Percentiles rank a stretch among this genome's conserved stretches.
phyloP scores from a whole-genome alignment of 2,113 vertebrate species.

The Notothenia rossii region DNA sequence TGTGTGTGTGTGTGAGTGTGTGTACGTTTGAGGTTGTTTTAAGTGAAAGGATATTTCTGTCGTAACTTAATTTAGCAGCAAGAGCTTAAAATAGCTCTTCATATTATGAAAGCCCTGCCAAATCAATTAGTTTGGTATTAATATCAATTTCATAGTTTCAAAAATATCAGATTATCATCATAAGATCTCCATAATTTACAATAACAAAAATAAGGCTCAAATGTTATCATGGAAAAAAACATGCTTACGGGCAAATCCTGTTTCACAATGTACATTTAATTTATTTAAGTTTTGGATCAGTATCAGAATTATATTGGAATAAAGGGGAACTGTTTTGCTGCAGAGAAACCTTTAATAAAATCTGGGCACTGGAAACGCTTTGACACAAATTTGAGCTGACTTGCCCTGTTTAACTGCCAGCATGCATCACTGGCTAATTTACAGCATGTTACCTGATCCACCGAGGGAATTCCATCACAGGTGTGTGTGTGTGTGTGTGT shows the following conservation, averaged over 20 bases:
- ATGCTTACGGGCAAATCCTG: background rate
- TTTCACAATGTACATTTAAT: background rate
- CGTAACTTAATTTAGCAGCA: conserved; percentile 12
- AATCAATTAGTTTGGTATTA: conserved; percentile 13
- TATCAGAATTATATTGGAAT: background rate
- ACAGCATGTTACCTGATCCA: conserved; percentile 75
- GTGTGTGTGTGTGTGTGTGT: conserved; percentile 43
- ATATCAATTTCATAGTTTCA: background rate
- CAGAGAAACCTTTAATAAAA: conserved; percentile 22
- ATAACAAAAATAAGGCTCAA: conserved; percentile 13
- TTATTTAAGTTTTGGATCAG: background rate
- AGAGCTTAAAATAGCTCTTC: conserved; percentile 3
- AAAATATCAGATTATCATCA: conserved; percentile 6
- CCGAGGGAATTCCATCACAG: conserved; percentile 59
- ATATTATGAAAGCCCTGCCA: background rate
- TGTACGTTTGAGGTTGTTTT: background rate
- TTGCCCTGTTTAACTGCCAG: conserved; percentile 55
- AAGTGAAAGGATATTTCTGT: conserved; percentile 18
- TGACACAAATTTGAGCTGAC: conserved; percentile 68
- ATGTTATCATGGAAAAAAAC: background rate
- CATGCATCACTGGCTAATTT: conserved; percentile 68
- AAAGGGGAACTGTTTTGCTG: conserved; percentile 28
- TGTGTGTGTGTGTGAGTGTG: conserved; percentile 17
- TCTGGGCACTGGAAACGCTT: conserved; percentile 42
- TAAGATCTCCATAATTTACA: background rate